Evolutionary conservation across 2,888 invertebrate genomes (phyloP).

Genomic region (Sicus ferrugineus): DNA sequence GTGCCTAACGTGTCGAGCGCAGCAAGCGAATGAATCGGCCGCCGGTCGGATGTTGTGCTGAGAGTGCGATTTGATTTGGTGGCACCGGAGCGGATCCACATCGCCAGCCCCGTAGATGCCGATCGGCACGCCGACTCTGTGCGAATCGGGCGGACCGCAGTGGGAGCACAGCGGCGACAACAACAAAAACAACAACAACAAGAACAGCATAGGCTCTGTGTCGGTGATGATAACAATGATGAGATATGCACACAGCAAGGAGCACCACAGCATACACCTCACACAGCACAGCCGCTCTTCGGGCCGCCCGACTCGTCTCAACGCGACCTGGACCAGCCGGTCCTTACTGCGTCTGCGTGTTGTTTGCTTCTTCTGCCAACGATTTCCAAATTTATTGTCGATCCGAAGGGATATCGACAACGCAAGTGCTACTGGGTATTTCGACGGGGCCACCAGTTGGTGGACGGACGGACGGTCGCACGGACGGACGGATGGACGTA

Average conservation of each 20-base stretch:
- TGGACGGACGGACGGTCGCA: not conserved
- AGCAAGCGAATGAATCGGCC: conserved; percentile 19
- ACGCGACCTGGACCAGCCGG: not conserved
- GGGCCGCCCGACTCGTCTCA: not conserved
- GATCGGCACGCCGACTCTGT: conserved; percentile 1
- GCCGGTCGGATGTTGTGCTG: conserved; percentile 26
- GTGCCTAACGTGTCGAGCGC: conserved; percentile 38
- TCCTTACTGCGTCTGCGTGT: not conserved
- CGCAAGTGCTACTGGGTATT: conserved; percentile 65
- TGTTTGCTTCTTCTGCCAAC: conserved; percentile 34
- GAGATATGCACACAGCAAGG: conserved; percentile 11
- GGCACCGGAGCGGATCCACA: conserved; percentile 39
- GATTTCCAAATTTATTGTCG: conserved; percentile 62
- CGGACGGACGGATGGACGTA: conserved; percentile 7
- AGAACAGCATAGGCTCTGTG: not conserved
- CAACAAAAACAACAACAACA: not conserved
- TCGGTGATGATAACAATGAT: conserved; percentile 22
- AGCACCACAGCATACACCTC: no score
- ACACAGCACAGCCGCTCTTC: no score
- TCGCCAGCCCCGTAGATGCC: not conserved
- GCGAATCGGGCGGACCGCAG: not conserved
- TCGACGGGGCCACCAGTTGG: conserved; percentile 19
- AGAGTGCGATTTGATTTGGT: conserved; percentile 47
- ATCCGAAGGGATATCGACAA: conserved; percentile 64
- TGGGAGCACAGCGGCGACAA: not conserved